phyloP scores from a whole-genome alignment of 2,797 vertebrate species.

The Dipus sagitta region DNA sequence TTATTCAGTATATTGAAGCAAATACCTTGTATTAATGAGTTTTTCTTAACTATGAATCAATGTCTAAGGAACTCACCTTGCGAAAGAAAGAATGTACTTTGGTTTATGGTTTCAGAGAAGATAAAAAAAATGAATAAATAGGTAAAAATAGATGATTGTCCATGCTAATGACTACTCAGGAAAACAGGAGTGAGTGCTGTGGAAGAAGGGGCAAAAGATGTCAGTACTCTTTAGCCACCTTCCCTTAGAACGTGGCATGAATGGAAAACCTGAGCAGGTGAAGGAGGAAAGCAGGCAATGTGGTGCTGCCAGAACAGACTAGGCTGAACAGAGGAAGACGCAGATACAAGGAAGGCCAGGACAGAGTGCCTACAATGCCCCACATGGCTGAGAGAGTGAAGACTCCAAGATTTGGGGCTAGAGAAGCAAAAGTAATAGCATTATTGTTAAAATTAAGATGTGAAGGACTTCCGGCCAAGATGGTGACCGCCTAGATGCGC shows the following conservation, averaged over 20 bases:
- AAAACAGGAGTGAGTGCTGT: too few species aligned
- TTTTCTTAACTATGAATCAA: too few species aligned
- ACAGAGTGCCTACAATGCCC: too few species aligned
- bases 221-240: too few species aligned
- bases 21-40: too few species aligned
- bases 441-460: not conserved
- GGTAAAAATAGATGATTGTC: not conserved
- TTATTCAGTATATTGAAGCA: too few species aligned
- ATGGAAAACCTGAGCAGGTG: not conserved
- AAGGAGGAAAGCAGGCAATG: not conserved
- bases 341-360: not conserved
- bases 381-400: accelerated
- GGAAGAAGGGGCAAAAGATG: accelerated
- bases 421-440: not conserved
- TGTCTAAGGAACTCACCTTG: too few species aligned
- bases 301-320: too few species aligned
- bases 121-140: not conserved
- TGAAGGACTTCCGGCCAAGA: too few species aligned
- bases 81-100: too few species aligned
- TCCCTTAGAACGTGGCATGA: not conserved
- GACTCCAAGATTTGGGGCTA: not conserved
- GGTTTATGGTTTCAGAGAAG: not conserved
- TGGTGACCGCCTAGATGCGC: too few species aligned
- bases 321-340: not conserved
- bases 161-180: not conserved